Conservation (phyloP, 2,888 invertebrate genomes). For the Oscheius sp. region DNA sequence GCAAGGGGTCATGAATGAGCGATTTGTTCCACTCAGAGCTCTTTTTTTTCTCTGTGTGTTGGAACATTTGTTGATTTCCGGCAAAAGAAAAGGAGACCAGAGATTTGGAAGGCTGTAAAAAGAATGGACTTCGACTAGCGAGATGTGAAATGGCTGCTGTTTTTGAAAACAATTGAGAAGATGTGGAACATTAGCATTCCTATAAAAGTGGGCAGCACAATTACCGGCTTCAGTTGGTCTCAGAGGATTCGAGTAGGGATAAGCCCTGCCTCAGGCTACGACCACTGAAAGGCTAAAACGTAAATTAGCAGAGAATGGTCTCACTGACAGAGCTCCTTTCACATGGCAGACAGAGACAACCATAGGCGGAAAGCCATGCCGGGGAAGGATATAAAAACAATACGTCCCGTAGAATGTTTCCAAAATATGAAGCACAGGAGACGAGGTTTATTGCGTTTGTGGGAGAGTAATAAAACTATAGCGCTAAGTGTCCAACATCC, state of each 20-base stretch:
- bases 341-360: too few species aligned
- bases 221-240: constrained; percentile 11
- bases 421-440: too few species aligned
- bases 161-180: not conserved
- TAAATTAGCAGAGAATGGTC: not conserved
- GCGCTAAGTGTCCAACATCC: too few species aligned
- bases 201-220: not conserved
- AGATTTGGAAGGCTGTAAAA: not conserved
- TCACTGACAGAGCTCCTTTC: not conserved
- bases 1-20: constrained; percentile 29
- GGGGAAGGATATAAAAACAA: too few species aligned
- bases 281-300: not conserved
- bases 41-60: not conserved
- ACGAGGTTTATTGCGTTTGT: too few species aligned
- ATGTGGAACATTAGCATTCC: too few species aligned
- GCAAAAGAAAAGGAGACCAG: not conserved
- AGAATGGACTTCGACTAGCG: too few species aligned
- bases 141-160: not conserved
- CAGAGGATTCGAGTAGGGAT: constrained; percentile 8
- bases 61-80: constrained; percentile 7
- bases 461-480: too few species aligned
- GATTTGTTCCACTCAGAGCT: constrained; percentile 22
- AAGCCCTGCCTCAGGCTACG: constrained; percentile 4
- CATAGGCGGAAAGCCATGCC: too few species aligned
- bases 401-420: too few species aligned